Conservation (phyloP, 2,113 vertebrate species). For the Carollia perspicillata region DNA sequence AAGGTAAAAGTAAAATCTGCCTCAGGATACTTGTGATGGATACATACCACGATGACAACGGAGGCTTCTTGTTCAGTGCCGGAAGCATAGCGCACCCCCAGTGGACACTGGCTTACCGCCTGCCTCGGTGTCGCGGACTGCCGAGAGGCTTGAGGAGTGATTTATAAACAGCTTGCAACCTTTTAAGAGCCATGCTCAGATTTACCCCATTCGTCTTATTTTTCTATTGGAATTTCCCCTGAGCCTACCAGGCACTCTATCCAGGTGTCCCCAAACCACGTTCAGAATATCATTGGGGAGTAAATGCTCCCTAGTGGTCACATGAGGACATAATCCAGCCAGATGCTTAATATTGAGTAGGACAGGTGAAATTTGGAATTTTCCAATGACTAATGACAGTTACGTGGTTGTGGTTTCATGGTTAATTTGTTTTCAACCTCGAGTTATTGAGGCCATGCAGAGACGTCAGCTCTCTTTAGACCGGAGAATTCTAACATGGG, state of each 20-base stretch:
- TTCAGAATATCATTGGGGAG: not conserved
- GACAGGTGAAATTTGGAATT: not conserved
- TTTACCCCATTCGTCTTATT: not conserved
- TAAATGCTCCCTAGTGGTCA: constrained; percentile 64
- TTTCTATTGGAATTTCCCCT: not conserved
- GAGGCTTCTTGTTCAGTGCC: not conserved
- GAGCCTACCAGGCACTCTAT: not conserved
- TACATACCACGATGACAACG: not conserved
- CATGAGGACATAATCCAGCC: not conserved
- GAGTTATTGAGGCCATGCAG: not conserved
- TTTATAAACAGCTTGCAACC: not conserved
- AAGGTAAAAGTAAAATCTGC: not conserved
- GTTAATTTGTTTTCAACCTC: not conserved
- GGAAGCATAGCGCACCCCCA: not conserved
- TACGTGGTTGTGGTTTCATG: not conserved
- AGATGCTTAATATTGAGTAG: not conserved
- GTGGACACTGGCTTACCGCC: not conserved
- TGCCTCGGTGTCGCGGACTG: not conserved
- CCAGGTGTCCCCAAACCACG: no score
- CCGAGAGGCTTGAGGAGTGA: not conserved
- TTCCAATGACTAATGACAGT: not conserved
- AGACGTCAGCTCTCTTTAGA: not conserved
- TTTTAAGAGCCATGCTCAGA: not conserved
- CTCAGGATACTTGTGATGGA: not conserved
- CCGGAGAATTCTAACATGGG: not conserved